A percentile compares a stretch with the other conserved stretches of the same genome.
Conservation (phyloP, 2,888 invertebrate species). For the Lasius fuliginosus region DNA sequence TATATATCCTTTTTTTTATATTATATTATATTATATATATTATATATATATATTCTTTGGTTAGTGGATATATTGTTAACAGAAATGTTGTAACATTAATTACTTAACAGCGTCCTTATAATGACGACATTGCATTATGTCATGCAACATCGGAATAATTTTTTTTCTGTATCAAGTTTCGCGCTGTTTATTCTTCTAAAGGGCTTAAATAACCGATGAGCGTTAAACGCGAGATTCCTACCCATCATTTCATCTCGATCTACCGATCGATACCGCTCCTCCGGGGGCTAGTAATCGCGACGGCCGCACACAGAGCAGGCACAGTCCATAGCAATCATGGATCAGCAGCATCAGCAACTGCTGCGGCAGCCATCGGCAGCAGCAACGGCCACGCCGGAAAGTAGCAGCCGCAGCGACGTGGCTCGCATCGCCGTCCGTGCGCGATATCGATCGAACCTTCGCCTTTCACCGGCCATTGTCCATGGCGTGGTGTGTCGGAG, state of each 20-base stretch:
- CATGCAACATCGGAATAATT: background rate
- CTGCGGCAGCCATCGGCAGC: slow-evolving; percentile 44
- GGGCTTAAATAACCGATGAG: slow-evolving; percentile 48
- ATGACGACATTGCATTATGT: background rate
- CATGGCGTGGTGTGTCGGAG: slow-evolving; percentile 69
- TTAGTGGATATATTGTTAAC: background rate
- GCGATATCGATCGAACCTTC: slow-evolving; percentile 81
- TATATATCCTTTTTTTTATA: too few relatives aligned
- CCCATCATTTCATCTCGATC: slow-evolving; percentile 67
- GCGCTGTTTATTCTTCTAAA: slow-evolving; percentile 64
- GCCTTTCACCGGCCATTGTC: slow-evolving; percentile 84
- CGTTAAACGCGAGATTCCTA: slow-evolving; percentile 62
- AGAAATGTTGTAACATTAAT: background rate
- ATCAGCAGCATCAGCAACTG: slow-evolving; percentile 67
- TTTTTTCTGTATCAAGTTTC: slow-evolving; percentile 28
- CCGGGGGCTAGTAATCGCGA: slow-evolving; percentile 66
- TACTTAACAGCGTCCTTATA: background rate
- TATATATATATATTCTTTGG: background rate
- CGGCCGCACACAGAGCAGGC: slow-evolving; percentile 64
- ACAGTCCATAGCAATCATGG: slow-evolving; percentile 61
- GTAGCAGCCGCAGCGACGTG: slow-evolving; percentile 72
- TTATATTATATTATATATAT: too few relatives aligned
- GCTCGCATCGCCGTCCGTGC: slow-evolving; percentile 71
- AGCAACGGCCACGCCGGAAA: slow-evolving; percentile 61
- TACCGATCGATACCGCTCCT: slow-evolving; percentile 58